Conservation (phyloP, 2,888 invertebrate species). For the Diaprepes abbreviatus region DNA sequence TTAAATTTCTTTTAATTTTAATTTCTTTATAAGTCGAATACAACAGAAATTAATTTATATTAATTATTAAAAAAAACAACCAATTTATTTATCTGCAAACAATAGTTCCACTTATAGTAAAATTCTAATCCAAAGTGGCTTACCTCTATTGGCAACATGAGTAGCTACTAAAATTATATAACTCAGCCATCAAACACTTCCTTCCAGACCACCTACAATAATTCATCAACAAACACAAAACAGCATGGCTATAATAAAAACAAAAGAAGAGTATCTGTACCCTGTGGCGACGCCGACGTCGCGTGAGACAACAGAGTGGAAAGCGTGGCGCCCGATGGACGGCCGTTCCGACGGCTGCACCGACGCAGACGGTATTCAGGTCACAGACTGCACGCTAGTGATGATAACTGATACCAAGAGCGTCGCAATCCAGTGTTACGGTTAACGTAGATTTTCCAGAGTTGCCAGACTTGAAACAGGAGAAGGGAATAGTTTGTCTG, state of each 20-base stretch:
- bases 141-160: background rate
- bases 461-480: conserved; percentile 10
- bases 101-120: background rate
- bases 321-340: conserved; percentile 49
- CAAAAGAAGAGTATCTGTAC: conserved; percentile 12
- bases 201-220: conserved; percentile 11
- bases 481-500: background rate
- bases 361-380: conserved; percentile 49
- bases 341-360: conserved; percentile 40
- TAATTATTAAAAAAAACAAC: no score
- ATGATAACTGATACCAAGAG: conserved; percentile 41
- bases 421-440: conserved; percentile 30
- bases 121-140: background rate
- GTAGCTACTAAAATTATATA: background rate
- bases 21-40: no score
- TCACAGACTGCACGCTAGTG: conserved; percentile 46
- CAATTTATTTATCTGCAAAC: conserved; percentile 1
- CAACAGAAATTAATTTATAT: no score
- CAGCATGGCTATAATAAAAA: conserved; percentile 10
- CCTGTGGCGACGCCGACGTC: conserved; percentile 36
- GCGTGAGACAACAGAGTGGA: conserved; percentile 36
- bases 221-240: conserved; percentile 10
- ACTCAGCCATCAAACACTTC: background rate
- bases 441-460: conserved; percentile 13
- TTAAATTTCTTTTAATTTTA: no score